Evolutionary conservation across 2,888 invertebrate genomes (phyloP).

Genomic region (Myathropa florea): DNA sequence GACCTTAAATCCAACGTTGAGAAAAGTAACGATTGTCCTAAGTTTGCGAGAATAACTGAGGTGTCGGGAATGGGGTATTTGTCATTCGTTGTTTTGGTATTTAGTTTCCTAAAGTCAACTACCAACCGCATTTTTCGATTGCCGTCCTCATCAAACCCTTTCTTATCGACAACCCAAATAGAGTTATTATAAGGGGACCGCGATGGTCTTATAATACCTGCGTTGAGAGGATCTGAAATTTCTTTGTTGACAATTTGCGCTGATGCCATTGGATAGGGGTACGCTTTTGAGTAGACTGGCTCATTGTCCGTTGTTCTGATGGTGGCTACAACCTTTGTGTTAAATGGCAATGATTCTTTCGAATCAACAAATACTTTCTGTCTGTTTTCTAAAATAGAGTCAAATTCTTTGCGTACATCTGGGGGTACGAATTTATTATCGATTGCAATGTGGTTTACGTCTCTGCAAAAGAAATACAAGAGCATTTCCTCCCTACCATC

Average conservation of each 20-base stretch:
- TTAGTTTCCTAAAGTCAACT: constrained; percentile 33
- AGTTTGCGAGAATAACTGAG: constrained; percentile 2
- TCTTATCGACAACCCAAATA: constrained; percentile 37
- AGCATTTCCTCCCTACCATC: constrained; percentile 4
- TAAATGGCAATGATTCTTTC: constrained; percentile 32
- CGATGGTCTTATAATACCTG: constrained; percentile 20
- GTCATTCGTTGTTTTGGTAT: constrained; percentile 15
- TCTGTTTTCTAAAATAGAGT: not conserved
- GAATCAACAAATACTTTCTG: constrained; percentile 25
- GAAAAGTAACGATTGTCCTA: constrained; percentile 12
- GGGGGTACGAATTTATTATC: not conserved
- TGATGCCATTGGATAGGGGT: constrained; percentile 23
- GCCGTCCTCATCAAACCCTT: constrained; percentile 26
- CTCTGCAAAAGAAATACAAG: not conserved
- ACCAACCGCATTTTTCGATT: constrained; percentile 40
- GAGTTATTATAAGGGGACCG: constrained; percentile 33
- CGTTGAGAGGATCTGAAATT: constrained; percentile 1
- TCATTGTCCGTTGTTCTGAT: constrained; percentile 37
- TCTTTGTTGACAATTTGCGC: constrained; percentile 27
- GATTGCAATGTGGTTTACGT: not conserved
- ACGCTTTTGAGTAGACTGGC: constrained; percentile 35
- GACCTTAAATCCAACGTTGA: constrained; percentile 3
- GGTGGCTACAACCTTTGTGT: constrained; percentile 52
- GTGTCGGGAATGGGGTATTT: constrained; percentile 24
- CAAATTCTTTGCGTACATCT: not conserved